phyloP scores from a whole-genome alignment of 2,113 vertebrate species.

The Hippocampus comes region DNA sequence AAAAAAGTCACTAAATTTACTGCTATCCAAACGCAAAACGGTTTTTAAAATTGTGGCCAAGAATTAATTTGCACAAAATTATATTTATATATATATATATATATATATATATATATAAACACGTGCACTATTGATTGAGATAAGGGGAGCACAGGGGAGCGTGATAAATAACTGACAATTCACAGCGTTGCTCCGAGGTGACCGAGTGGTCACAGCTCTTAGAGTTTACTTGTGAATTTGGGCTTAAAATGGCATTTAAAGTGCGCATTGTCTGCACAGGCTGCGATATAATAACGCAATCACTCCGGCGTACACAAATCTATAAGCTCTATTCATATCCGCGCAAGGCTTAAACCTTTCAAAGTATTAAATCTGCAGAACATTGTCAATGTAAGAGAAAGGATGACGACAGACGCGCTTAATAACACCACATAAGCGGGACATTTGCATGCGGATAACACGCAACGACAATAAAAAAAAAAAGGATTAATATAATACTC shows the following conservation, averaged over 20 bases:
- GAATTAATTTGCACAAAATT: neutral
- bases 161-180: conserved; percentile 76
- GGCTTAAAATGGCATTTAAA: conserved; percentile 71
- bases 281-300: conserved; percentile 38
- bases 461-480: neutral
- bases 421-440: neutral
- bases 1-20: neutral
- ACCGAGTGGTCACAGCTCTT: conserved; percentile 74
- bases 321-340: neutral
- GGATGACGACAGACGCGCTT: conserved; percentile 12
- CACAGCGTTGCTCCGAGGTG: conserved; percentile 82
- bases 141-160: conserved; percentile 44
- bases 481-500: conserved; percentile 2
- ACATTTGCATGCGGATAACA: conserved; percentile 10
- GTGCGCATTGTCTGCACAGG: conserved; percentile 70
- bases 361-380: neutral
- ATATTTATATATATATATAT: no score
- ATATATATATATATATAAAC: no score
- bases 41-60: neutral
- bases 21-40: neutral
- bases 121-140: neutral
- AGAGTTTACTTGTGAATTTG: conserved; percentile 94
- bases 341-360: neutral
- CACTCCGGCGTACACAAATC: neutral
- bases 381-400: conserved; percentile 6